Conservation (phyloP, 2,797 vertebrate species). For the Morus bassanus region DNA sequence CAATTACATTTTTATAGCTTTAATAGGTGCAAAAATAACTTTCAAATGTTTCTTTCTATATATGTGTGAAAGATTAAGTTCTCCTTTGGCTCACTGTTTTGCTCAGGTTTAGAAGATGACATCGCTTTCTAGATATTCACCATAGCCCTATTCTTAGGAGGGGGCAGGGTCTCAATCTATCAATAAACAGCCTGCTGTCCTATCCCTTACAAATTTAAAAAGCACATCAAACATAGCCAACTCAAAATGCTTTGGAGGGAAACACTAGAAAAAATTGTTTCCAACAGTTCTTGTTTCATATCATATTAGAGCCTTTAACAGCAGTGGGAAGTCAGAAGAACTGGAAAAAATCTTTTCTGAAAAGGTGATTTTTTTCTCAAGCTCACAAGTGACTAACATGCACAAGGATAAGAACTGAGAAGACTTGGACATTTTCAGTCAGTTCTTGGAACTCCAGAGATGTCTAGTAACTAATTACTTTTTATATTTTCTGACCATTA, state of each 20-base stretch:
- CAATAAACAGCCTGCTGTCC: background rate
- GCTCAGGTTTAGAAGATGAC: background rate
- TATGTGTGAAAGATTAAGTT: background rate
- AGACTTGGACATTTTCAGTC: background rate
- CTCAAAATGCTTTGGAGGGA: background rate
- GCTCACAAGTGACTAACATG: background rate
- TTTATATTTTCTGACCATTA: background rate
- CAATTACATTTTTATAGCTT: background rate
- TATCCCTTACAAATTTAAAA: background rate
- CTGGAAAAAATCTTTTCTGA: background rate
- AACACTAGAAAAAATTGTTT: background rate
- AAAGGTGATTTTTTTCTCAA: background rate
- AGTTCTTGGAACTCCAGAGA: background rate
- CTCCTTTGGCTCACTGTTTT: background rate
- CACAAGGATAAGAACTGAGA: background rate
- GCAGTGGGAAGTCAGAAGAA: background rate
- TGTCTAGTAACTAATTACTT: background rate
- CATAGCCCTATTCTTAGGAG: background rate
- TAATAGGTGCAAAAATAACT: background rate
- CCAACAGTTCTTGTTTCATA: background rate
- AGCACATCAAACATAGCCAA: background rate
- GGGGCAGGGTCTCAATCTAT: background rate
- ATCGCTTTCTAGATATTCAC: background rate
- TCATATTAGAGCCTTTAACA: background rate
- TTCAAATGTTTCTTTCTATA: background rate